phyloP scores from a whole-genome alignment of 2,888 invertebrate species.

The Metopia argyrocephala region DNA sequence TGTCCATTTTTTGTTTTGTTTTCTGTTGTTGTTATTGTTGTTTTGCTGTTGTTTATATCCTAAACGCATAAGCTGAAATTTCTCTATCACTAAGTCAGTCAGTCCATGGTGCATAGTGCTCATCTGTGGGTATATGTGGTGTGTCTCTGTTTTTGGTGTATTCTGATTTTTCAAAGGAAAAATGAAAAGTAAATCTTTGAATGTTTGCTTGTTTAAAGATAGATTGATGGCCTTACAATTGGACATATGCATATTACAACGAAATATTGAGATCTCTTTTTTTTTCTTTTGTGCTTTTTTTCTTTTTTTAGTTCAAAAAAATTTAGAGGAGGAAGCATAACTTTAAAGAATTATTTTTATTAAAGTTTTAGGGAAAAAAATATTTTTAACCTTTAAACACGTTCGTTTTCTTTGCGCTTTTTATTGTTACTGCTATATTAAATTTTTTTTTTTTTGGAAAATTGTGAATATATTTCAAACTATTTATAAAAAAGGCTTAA shows the following conservation, averaged over 20 bases:
- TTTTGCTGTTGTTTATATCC: conserved; percentile 6
- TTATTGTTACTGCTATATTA: too few relatives aligned
- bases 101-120: conserved; percentile 6
- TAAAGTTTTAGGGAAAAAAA: too few relatives aligned
- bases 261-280: conserved; percentile 57
- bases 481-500: too few relatives aligned
- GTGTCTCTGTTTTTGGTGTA: not conserved
- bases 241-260: conserved; percentile 64
- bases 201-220: conserved; percentile 61
- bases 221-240: conserved; percentile 64
- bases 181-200: conserved; percentile 62
- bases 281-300: too few relatives aligned
- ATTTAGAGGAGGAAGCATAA: too few relatives aligned
- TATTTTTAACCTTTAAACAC: too few relatives aligned
- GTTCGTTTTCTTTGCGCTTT: too few relatives aligned
- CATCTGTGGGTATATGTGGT: not conserved
- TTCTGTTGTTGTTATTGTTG: not conserved
- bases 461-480: too few relatives aligned
- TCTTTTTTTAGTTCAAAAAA: too few relatives aligned
- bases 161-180: conserved; percentile 53
- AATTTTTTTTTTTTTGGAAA: too few relatives aligned
- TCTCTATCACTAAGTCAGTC: conserved; percentile 42
- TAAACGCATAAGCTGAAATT: conserved; percentile 58
- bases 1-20: not conserved
- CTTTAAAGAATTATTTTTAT: too few relatives aligned